A percentile compares a stretch with the other conserved stretches of the same genome.
These are phyloP conservation scores for Lytechinus pictus DNA, from an alignment of 35 echinoderm and acorn worm genomes.

Conservation along the genomic window DNA sequence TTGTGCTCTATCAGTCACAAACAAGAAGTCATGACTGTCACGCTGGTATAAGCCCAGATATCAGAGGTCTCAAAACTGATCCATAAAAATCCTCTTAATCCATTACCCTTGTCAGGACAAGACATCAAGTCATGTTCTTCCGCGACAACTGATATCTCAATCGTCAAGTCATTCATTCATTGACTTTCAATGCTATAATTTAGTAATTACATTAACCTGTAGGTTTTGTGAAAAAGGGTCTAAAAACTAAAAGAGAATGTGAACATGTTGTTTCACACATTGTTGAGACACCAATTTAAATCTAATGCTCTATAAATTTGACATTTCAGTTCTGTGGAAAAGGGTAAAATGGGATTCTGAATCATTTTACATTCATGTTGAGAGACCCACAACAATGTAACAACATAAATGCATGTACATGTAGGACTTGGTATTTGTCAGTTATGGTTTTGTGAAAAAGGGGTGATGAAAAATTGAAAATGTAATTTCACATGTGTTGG, in stretches of 20 bases:
- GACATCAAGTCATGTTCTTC: conserved; percentile 11
- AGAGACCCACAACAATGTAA: too few species aligned
- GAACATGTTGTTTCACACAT: too few species aligned
- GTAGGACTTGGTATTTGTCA: too few species aligned
- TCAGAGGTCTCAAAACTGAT: neutral
- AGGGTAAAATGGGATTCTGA: too few species aligned
- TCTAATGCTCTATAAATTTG: too few species aligned
- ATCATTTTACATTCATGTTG: too few species aligned
- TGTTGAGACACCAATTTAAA: too few species aligned
- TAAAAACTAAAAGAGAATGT: too few species aligned
- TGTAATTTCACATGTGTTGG: neutral
- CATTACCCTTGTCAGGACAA: neutral
- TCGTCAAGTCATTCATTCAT: neutral
- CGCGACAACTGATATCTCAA: neutral
- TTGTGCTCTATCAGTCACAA: neutral
- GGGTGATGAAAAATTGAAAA: neutral
- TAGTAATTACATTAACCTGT: too few species aligned
- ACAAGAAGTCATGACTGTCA: neutral
- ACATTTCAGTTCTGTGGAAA: too few species aligned
- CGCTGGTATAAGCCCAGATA: neutral
- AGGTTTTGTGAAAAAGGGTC: too few species aligned
- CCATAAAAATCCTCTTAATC: neutral
- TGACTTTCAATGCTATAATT: neutral
- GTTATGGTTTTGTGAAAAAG: neutral
- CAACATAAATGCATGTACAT: too few species aligned